Percentiles rank a stretch among this genome's conserved stretches.
phyloP scores from a whole-genome alignment of 2,888 invertebrate species.

The Willowsia nigromaculata region DNA sequence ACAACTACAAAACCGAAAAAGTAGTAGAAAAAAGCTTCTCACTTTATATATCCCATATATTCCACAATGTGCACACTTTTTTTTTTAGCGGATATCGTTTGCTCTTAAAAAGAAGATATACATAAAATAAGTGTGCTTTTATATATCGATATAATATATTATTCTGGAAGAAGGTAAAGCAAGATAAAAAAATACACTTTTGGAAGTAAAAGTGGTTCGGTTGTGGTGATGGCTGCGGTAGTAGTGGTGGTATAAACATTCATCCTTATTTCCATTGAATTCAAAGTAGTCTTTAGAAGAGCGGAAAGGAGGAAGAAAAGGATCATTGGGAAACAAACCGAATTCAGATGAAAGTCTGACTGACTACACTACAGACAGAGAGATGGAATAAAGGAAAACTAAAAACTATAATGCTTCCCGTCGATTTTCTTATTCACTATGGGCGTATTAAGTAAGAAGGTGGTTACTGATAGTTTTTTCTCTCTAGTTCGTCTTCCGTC shows the following conservation, averaged over 20 bases:
- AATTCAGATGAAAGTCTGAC: constrained; percentile 63
- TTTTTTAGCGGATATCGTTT: constrained; percentile 40
- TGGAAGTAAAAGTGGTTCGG: constrained; percentile 26
- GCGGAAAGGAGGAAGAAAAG: constrained; percentile 54
- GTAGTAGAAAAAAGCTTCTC: constrained; percentile 18
- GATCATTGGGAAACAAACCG: constrained; percentile 69
- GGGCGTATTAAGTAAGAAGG: constrained; percentile 9
- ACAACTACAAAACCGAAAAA: background rate
- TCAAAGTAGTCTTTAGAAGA: constrained; percentile 53
- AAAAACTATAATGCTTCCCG: constrained; percentile 16
- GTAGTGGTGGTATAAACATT: constrained; percentile 50
- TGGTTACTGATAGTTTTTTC: constrained; percentile 43
- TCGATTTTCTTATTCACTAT: background rate
- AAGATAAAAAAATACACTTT: background rate
- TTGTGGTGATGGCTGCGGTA: constrained; percentile 30
- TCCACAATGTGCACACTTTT: constrained; percentile 41
- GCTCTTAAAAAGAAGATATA: constrained; percentile 6
- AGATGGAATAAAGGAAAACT: background rate
- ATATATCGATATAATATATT: background rate
- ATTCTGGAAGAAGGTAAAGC: constrained; percentile 1
- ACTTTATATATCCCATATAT: background rate
- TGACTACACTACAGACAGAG: constrained; percentile 22
- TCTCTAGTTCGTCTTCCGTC: background rate
- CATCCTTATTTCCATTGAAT: constrained; percentile 68
- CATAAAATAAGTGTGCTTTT: background rate